Conservation (phyloP, 2,113 vertebrate genomes). For the Albula goreensis region DNA sequence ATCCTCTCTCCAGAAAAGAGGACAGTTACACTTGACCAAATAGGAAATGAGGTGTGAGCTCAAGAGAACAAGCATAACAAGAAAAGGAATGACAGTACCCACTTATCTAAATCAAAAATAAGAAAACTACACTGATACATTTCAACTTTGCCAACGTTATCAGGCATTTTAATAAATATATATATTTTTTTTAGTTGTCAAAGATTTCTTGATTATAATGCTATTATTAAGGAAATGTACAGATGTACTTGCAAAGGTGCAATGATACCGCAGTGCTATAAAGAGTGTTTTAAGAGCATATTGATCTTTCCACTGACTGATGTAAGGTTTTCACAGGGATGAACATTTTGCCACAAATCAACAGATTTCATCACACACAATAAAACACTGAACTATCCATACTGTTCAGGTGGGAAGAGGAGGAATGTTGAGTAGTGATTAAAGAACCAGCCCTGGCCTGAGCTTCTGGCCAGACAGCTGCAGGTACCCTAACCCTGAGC, state of each 20-base stretch:
- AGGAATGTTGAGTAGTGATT: background rate
- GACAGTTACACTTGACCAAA: too few relatives aligned
- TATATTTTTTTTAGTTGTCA: too few relatives aligned
- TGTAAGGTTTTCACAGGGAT: background rate
- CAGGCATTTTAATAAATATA: background rate
- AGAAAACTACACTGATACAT: background rate
- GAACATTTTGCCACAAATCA: background rate
- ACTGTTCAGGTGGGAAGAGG: background rate
- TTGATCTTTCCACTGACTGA: background rate
- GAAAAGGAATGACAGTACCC: background rate
- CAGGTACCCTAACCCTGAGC: background rate
- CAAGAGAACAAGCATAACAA: background rate
- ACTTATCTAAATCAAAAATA: background rate
- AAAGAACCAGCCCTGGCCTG: background rate
- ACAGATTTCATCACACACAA: too few relatives aligned
- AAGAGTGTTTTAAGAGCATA: background rate
- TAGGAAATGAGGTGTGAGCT: too few relatives aligned
- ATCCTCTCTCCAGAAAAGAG: too few relatives aligned
- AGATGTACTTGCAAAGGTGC: background rate
- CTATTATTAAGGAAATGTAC: background rate
- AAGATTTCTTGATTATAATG: too few relatives aligned
- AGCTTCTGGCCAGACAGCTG: background rate
- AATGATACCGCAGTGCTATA: background rate
- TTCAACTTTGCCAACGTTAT: background rate
- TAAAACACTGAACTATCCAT: background rate